phyloP scores from a whole-genome alignment of 2,888 invertebrate species.

The Polietes domitor region DNA sequence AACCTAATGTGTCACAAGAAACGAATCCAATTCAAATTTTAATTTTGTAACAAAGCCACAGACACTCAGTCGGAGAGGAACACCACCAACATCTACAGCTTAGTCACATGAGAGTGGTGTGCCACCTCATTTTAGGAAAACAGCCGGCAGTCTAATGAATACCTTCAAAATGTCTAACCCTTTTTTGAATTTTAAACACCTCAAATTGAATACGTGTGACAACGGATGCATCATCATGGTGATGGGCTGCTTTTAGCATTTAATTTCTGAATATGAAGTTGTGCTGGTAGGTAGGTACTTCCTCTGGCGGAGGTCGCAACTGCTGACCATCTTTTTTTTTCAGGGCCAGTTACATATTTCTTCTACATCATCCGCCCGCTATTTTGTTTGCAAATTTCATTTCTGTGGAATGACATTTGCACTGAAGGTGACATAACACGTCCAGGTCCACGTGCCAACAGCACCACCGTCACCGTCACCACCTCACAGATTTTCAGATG shows the following conservation, averaged over 20 bases:
- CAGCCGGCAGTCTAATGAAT: too few relatives aligned
- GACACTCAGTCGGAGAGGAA: too few relatives aligned
- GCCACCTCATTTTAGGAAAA: too few relatives aligned
- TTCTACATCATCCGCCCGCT: neutral
- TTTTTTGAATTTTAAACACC: neutral
- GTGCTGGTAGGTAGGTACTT: neutral
- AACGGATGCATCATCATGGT: conserved; percentile 40
- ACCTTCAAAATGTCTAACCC: too few relatives aligned
- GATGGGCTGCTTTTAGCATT: neutral
- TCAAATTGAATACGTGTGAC: conserved; percentile 42
- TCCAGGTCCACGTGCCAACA: conserved; percentile 44
- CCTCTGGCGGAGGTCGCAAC: conserved; percentile 28
- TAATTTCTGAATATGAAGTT: neutral
- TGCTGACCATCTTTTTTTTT: conserved; percentile 34
- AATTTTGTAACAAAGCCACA: too few relatives aligned
- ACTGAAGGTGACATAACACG: conserved; percentile 51
- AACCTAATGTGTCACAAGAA: too few relatives aligned
- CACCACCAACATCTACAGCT: too few relatives aligned
- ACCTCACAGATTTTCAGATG: neutral
- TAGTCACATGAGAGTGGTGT: too few relatives aligned
- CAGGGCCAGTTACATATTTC: conserved; percentile 38
- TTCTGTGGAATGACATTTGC: conserved; percentile 44
- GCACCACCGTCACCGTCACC: neutral
- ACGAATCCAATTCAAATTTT: too few relatives aligned
- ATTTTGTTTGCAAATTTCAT: conserved; percentile 24